Base-by-base conservation (phyloP, 2,888 invertebrate genomes). In the Oxytorus armatus region DNA sequence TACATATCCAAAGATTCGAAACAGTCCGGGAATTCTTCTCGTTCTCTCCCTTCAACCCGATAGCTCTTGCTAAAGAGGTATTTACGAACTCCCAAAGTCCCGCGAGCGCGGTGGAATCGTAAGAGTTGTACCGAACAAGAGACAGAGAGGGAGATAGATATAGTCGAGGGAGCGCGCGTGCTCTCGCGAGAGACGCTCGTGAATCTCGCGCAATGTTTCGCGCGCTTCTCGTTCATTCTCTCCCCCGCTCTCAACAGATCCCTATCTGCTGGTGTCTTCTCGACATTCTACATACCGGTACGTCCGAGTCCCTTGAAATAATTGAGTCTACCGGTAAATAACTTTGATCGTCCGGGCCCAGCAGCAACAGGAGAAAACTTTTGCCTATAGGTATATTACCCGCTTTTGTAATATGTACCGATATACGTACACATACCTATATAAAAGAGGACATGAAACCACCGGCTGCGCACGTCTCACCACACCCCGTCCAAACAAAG, bases 151-250 rank as follows among this genome's bases (percentile, higher is more conserved):
- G 44, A 33, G 53, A 61, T 21, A 33, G 23, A 63, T 8, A 63
- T 7, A 63, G n/a, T 23, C n/a, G 16, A 51, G 66, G 29, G 1
- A 47, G 47, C 14, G 33, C 49, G 68, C 53, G 68, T 44, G 68
- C 42, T 21, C 55, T 39, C 69, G 39, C 44, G 42, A 63, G 63
- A 59, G 61, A 75, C 65, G 75, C 79, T 79, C 72, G 80, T 80
- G 80, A 80, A 80, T 80, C 76, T 73, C 80, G 80, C 80, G 76
- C 80, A 80, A 80, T 80, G 80, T 80, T 80, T 80, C 80, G 80
- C 80, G 77, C 80, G 73, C 72, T 72, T 49, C 61, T 72, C 72
- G 59, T 63, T 61, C 75, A 49, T 29, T 47, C 61, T 63, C 76
- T 68, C 74, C 63, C 74, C 42, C 75, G 42, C 79, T n/a, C 55